Percentiles rank a stretch among this genome's conserved stretches.
Evolutionary conservation across 1,140 invertebrate genomes (phyloP).

Genomic region (Papilio polytes): DNA sequence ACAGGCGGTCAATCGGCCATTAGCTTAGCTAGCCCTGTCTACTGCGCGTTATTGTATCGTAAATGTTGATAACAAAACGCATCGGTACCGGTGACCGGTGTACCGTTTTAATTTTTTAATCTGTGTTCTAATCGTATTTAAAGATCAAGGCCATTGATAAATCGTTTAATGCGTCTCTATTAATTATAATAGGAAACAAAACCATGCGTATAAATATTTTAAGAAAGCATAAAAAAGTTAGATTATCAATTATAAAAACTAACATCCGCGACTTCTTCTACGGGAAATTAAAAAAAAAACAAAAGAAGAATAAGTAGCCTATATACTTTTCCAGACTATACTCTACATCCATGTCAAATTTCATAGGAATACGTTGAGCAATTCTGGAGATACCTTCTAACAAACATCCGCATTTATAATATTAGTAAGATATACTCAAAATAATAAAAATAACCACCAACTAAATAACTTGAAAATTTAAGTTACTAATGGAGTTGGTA

Average conservation of each 20-base stretch:
- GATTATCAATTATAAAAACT: too few species aligned
- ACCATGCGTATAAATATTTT: background rate
- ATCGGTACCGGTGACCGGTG: background rate
- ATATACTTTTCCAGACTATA: too few species aligned
- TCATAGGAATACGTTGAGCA: too few species aligned
- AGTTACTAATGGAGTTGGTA: background rate
- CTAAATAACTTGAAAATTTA: background rate
- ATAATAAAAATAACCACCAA: background rate
- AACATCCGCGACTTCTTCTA: too few species aligned
- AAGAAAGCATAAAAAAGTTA: too few species aligned
- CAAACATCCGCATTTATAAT: too few species aligned
- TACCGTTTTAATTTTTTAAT: background rate
- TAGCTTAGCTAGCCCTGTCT: slow-evolving; percentile 42
- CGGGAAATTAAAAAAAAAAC: too few species aligned
- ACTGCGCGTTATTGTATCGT: slow-evolving; percentile 47
- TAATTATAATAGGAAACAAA: background rate
- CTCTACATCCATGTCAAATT: too few species aligned
- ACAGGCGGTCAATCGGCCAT: slow-evolving; percentile 55
- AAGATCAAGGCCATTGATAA: too few species aligned
- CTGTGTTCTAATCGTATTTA: background rate
- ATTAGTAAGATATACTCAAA: background rate
- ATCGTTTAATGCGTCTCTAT: background rate
- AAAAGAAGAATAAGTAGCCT: too few species aligned
- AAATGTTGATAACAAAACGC: slow-evolving; percentile 17
- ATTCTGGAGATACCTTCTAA: too few species aligned